A percentile compares a stretch with the other conserved stretches of the same genome.
Evolutionary conservation across 2,113 vertebrate species (phyloP).

Genomic region (Hippoglossus stenolepis): DNA sequence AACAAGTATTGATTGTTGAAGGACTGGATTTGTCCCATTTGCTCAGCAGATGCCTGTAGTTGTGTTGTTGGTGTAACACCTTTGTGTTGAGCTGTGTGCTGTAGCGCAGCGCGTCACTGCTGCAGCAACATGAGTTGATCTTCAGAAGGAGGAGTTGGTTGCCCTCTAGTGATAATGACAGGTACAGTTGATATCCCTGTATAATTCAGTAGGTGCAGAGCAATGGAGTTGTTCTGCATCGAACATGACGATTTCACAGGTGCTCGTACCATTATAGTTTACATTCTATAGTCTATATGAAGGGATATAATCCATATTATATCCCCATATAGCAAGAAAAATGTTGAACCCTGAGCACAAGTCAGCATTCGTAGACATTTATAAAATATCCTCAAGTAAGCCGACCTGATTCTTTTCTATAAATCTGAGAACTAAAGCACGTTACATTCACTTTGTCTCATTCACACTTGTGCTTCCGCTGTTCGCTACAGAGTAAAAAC

Average conservation of each 20-base stretch:
- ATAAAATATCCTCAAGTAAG: neutral
- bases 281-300: neutral
- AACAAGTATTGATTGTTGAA: neutral
- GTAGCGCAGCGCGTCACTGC: slow-evolving; percentile 62
- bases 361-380: slow-evolving; percentile 9
- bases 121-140: slow-evolving; percentile 14
- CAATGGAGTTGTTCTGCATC: neutral
- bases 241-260: slow-evolving; percentile 3
- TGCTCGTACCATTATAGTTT: neutral
- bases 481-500: neutral
- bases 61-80: slow-evolving; percentile 26
- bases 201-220: slow-evolving; percentile 29
- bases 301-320: neutral
- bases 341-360: slow-evolving; percentile 39
- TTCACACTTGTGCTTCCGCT: slow-evolving; percentile 34
- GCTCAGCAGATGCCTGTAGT: slow-evolving; percentile 15
- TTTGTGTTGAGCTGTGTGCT: slow-evolving; percentile 32
- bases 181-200: slow-evolving; percentile 4
- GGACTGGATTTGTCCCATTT: neutral
- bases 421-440: slow-evolving; percentile 31
- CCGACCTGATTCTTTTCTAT: slow-evolving; percentile 9
- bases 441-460: slow-evolving; percentile 15
- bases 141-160: slow-evolving; percentile 32
- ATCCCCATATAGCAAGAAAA: neutral
- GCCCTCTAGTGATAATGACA: slow-evolving; percentile 64